Evolutionary conservation across 2,888 invertebrate genomes (phyloP), one percentile per base, ranked within the genome.

Genomic region (Cremastinae sp.): DNA sequence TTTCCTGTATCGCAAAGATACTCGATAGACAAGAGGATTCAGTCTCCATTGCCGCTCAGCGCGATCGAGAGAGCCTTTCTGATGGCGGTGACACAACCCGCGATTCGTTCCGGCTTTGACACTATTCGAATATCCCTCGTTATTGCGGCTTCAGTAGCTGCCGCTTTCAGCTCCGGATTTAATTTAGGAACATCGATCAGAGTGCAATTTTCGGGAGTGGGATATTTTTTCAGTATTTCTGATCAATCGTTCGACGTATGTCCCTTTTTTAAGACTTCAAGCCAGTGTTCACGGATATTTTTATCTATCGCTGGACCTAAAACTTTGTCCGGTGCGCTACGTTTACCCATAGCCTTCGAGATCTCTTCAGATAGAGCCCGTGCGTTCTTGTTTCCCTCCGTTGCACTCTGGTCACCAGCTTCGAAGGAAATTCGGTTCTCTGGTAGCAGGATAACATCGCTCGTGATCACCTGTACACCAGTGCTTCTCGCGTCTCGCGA

Each of bases 321-420:
- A 14, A 64, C 14, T 61, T 47, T 64, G 16, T 65, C 43, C n/a
- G 65, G 35, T 18, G 65, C 16, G 55, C 55, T 56, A 45, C 55
- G 66, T 2, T 66, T 66, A 4, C 66, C 66, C 66, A 66, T 66
- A 37, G 66, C 66, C 66, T 66, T 66, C 66, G 56, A 45, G 35
- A 66, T 20, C 55, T 55, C 65, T 66, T 66, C 55, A 4, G 55
- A 5, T 18, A 66, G 55, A 65, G 41, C 28, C 16, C 65, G 0
- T 65, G 53, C 5, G 16, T 65, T 43, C 28, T 55, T 53, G 53
- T 55, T 65, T 8, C 28, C 65, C 7, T 65, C 65, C 65, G 45
- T 66, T 66, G 43, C 45, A 66, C 55, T 55, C 45, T 55, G 65
- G 18, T 66, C 55, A 45, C 55, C 43, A 0, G 55, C 55, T 28